These are phyloP conservation scores for Odontomyia ornata DNA, from an alignment of 2,888 invertebrate species.

Conservation along the genomic window DNA sequence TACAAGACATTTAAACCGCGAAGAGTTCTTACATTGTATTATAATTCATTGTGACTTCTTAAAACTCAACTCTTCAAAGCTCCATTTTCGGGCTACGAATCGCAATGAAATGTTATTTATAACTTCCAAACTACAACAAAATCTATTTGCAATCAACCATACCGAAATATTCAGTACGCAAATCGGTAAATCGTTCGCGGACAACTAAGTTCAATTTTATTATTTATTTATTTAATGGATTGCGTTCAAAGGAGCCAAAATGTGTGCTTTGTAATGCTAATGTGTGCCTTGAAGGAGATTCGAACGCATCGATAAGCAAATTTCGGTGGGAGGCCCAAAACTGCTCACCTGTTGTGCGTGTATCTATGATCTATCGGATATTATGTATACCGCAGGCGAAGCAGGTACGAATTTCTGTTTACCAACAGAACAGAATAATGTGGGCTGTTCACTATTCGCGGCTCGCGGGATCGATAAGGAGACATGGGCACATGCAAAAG, in stretches of 20 bases:
- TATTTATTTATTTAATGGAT: neutral
- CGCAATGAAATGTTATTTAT: too few species aligned
- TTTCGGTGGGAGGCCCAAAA: slow-evolving; percentile 25
- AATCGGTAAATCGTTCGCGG: too few species aligned
- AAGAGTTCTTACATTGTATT: too few species aligned
- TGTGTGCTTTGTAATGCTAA: slow-evolving; percentile 13
- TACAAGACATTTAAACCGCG: too few species aligned
- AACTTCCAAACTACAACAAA: too few species aligned
- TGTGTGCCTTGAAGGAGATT: slow-evolving; percentile 1
- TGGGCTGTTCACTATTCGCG: too few species aligned
- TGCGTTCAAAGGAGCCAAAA: neutral
- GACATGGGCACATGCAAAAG: neutral
- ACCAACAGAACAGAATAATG: slow-evolving; percentile 24
- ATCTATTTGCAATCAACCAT: too few species aligned
- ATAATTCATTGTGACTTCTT: too few species aligned
- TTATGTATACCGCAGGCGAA: neutral
- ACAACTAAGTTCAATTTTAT: neutral
- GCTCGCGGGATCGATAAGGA: neutral
- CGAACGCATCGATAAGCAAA: slow-evolving; percentile 3
- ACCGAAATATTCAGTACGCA: too few species aligned
- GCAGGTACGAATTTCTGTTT: slow-evolving; percentile 20
- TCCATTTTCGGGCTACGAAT: too few species aligned
- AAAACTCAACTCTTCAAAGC: too few species aligned
- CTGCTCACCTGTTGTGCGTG: slow-evolving; percentile 11
- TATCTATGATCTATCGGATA: slow-evolving; percentile 15